Evolutionary conservation across 2,888 invertebrate genomes (phyloP), one percentile per base, ranked within the genome.

Genomic region (Orgyia antiqua): DNA sequence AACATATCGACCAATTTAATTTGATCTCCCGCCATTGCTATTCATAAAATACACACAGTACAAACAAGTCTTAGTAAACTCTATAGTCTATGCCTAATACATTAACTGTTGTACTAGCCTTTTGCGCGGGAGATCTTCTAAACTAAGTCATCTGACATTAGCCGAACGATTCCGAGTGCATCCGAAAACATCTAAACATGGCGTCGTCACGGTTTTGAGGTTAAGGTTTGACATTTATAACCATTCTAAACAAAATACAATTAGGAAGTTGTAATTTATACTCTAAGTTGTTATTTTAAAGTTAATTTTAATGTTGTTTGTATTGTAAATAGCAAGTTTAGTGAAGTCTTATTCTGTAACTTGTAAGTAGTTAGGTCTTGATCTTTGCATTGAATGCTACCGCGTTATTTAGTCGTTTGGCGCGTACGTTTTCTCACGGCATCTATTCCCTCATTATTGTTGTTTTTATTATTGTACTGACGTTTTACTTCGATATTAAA

Each of bases 161-260:
- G 21, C 62, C 76, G 76, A 76, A 56, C 52, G 39, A 31, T 39
- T 39, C 62, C 80, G 78, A 82, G 57, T 47, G 51, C 37, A 51
- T 42, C 66, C 79, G 78, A 78, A 64, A 51, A 53, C 42, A 40
- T 51, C 71, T 65, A 82, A 36, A 79, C 53, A 80, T 82, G 80
- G 80, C 80, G 69, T 55, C 76, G 74, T 78, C 83, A 79, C 70
- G 75, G 77, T 83, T 84, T 84, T 80, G 80, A 86, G 84, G 84
- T 86, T 80, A 84, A 84, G 84, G 84, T 82, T 83, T 83, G 79
- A 77, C 78, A 82, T 84, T 83, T 82, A 68, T 64, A 69, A 63
- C 64, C 70, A 66, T 70, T 72, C 68, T 70, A 71, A 74, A 61
- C 59, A 54, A 56, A 64, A 60, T 48, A 17, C 13, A 12, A 36